phyloP scores from a whole-genome alignment of 2,113 vertebrate species.

The Leucosticte australis region DNA sequence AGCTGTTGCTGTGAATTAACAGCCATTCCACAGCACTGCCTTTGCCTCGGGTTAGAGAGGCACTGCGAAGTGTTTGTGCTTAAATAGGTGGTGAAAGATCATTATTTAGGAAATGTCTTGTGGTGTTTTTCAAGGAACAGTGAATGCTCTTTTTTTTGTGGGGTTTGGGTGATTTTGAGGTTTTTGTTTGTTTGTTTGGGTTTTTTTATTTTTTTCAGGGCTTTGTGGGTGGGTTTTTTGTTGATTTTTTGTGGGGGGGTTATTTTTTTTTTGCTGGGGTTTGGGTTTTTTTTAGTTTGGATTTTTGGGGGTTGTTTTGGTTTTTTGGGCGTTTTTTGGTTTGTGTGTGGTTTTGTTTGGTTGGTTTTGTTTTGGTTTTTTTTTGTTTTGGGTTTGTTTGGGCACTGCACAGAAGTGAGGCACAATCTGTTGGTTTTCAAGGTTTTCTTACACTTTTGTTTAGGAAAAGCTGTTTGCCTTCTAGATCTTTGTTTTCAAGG shows the following conservation, averaged over 20 bases:
- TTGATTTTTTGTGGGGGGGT: not conserved
- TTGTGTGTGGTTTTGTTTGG: not conserved
- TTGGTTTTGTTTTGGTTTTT: not conserved
- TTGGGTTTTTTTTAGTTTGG: not conserved
- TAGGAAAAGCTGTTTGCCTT: not conserved
- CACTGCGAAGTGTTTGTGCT: not conserved
- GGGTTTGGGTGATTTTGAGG: not conserved
- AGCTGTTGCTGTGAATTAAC: not conserved
- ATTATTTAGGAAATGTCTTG: not conserved
- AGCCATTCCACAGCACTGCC: not conserved
- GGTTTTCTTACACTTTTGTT: not conserved
- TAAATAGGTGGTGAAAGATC: not conserved
- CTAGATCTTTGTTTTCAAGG: not conserved
- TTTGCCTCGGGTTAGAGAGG: not conserved
- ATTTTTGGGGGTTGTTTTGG: not conserved
- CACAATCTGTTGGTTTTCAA: not conserved
- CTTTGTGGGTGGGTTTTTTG: not conserved
- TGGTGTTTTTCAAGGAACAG: not conserved
- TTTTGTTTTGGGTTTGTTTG: not conserved
- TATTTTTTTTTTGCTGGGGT: not conserved
- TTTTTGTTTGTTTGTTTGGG: not conserved
- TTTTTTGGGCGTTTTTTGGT: too few relatives aligned
- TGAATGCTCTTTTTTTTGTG: not conserved
- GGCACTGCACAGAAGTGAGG: not conserved
- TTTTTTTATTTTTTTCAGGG: not conserved